phyloP scores from a whole-genome alignment of 2,113 vertebrate species.

The Lepisosteus oculatus region DNA sequence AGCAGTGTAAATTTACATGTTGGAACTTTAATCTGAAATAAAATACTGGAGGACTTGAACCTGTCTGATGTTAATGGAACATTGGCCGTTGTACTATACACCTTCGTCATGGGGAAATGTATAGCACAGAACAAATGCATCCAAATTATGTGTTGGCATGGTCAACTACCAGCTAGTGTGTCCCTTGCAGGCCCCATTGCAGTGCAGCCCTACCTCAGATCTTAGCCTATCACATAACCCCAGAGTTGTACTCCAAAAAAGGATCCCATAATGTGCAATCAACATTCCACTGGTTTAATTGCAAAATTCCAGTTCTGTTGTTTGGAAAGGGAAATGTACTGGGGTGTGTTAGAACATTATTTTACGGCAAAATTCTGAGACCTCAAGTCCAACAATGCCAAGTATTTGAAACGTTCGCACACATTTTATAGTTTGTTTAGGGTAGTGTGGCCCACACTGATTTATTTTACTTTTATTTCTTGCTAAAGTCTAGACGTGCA shows the following conservation, averaged over 20 bases:
- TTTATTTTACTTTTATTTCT: constrained; percentile 53
- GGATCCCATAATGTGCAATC: constrained; percentile 11
- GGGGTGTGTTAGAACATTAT: constrained; percentile 30
- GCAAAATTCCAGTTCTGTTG: constrained; percentile 29
- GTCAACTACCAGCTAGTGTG: too few species aligned
- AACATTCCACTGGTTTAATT: constrained; percentile 14
- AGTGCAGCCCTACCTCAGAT: not conserved
- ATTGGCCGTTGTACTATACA: too few species aligned
- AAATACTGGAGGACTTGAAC: too few species aligned
- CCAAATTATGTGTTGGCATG: too few species aligned
- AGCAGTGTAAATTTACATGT: too few species aligned
- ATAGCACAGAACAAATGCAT: too few species aligned
- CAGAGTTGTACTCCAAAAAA: not conserved
- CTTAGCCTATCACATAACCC: not conserved
- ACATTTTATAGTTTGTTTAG: constrained; percentile 38
- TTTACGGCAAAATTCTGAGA: constrained; percentile 32
- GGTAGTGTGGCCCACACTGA: constrained; percentile 35
- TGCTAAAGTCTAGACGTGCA: constrained; percentile 49
- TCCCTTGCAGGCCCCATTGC: too few species aligned
- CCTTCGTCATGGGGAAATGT: too few species aligned
- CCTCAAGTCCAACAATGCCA: constrained; percentile 31
- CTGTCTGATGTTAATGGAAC: too few species aligned
- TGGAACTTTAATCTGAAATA: too few species aligned
- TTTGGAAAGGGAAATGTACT: constrained; percentile 37
- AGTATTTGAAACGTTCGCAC: constrained; percentile 27